These are phyloP conservation scores for Meda fulgida DNA, from an alignment of 2,797 vertebrate species.

Conservation along the genomic window DNA sequence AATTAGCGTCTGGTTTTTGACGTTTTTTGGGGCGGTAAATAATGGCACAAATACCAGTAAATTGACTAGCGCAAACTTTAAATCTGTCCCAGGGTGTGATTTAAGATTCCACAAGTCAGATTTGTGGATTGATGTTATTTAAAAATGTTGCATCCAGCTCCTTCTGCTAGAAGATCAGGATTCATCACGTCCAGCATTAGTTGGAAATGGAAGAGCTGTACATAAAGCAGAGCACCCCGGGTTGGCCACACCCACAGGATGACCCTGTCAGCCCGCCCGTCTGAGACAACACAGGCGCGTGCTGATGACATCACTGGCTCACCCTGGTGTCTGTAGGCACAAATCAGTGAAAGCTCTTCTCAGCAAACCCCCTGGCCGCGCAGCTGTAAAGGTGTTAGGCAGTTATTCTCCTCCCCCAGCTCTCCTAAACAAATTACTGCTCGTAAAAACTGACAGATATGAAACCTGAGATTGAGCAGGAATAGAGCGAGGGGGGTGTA, in stretches of 20 bases:
- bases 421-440: constrained; percentile 57
- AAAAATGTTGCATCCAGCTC: no score
- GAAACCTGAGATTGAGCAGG: constrained; percentile 48
- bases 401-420: constrained; percentile 45
- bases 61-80: background rate
- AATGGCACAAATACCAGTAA: background rate
- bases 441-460: constrained; percentile 59
- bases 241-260: constrained; percentile 50
- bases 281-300: constrained; percentile 58
- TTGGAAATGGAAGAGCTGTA: background rate
- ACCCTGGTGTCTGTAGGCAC: constrained; percentile 48
- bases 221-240: constrained; percentile 55
- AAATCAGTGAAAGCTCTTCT: constrained; percentile 31
- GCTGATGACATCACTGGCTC: constrained; percentile 61
- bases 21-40: background rate
- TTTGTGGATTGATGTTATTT: no score
- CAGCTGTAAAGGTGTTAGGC: constrained; percentile 50
- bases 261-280: constrained; percentile 54
- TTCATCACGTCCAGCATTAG: background rate
- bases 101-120: background rate
- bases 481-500: background rate
- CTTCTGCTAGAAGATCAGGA: background rate
- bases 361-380: constrained; percentile 9
- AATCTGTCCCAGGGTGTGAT: background rate
- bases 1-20: background rate